A percentile compares a stretch with the other conserved stretches of the same genome.
phyloP scores from a whole-genome alignment of 2,888 invertebrate genomes.

The Zele albiditarsus region DNA sequence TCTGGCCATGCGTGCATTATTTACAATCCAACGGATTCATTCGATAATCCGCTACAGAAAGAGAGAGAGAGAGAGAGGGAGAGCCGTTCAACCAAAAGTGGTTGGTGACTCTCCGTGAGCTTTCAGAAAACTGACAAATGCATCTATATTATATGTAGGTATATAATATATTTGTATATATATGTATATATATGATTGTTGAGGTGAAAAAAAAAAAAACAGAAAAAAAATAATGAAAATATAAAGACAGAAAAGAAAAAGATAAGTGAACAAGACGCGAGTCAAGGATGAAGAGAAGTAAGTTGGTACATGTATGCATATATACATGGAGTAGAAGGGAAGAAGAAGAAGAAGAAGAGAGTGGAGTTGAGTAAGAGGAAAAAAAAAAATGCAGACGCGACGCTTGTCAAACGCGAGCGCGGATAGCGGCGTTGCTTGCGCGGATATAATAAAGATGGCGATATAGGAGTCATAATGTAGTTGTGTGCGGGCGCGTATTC shows the following conservation, averaged over 20 bases:
- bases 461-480: conserved; percentile 72
- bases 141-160: not conserved
- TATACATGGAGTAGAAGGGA: conserved; percentile 23
- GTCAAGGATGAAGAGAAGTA: conserved; percentile 19
- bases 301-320: not conserved
- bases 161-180: not conserved
- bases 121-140: conserved; percentile 24
- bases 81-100: conserved; percentile 22
- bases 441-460: conserved; percentile 71
- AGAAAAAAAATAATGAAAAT: conserved; percentile 15
- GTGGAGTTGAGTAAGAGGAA: conserved; percentile 46
- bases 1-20: conserved; percentile 29
- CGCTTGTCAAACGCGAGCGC: conserved; percentile 62
- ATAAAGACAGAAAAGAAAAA: conserved; percentile 7
- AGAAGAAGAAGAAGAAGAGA: conserved; percentile 45
- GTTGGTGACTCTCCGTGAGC: conserved; percentile 16
- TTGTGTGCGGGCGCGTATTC: conserved; percentile 58
- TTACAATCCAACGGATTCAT: conserved; percentile 38
- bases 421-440: conserved; percentile 56
- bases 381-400: conserved; percentile 51
- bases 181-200: not conserved
- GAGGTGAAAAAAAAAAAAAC: not conserved
- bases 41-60: conserved; percentile 19
- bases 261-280: conserved; percentile 22
- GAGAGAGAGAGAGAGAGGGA: too few species aligned